Evolutionary conservation across 2,797 vertebrate genomes (phyloP).

Genomic region (Falco concolor): DNA sequence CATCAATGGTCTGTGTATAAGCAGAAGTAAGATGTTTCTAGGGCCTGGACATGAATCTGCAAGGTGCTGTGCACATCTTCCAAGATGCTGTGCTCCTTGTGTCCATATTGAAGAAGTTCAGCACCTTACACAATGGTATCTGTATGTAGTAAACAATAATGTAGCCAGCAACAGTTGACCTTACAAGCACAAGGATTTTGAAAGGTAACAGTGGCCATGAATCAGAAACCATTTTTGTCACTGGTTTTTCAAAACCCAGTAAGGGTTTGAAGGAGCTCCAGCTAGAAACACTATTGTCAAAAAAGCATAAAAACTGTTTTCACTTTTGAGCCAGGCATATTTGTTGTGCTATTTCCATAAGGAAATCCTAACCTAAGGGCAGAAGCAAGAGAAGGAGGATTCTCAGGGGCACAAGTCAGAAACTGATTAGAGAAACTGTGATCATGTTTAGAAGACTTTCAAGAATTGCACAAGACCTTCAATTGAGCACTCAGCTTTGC

Average conservation of each 20-base stretch:
- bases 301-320: neutral
- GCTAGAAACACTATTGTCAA: neutral
- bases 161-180: neutral
- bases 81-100: neutral
- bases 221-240: neutral
- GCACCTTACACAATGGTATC: neutral
- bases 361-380: neutral
- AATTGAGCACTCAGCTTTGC: neutral
- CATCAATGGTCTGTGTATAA: neutral
- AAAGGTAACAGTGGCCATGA: neutral
- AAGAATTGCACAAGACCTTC: neutral
- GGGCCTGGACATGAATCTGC: neutral
- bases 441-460: neutral
- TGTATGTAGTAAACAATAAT: neutral
- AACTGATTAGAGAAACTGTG: neutral
- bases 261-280: neutral
- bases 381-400: neutral
- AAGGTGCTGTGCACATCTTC: neutral
- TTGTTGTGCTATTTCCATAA: neutral
- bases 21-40: neutral
- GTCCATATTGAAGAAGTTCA: neutral
- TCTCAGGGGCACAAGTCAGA: neutral
- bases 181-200: neutral
- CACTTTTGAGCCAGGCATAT: neutral
- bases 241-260: neutral